Base-by-base conservation (phyloP, 1,140 invertebrate genomes). In the Drosophila sechellia region DNA sequence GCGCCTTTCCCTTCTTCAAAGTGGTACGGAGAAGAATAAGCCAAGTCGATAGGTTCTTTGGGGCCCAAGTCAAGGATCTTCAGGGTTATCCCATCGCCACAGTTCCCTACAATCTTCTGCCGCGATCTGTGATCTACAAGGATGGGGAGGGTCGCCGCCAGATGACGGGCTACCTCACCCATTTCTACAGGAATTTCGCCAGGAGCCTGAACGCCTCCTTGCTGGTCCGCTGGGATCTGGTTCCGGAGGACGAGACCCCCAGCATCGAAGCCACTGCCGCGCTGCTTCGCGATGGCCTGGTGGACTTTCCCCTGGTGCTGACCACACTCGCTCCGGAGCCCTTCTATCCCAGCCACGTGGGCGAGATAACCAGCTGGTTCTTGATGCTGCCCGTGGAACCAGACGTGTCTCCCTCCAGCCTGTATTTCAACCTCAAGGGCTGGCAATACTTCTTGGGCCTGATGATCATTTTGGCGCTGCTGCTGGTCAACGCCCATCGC, bases 361-460 rank as follows among this genome's bases (percentile, higher is more conserved):
- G 74, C n/a, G 78, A 85, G 22, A 57, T 60, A 5, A 59, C 60
- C 8, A 68, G 60, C 13, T 85, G 81, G 56, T 63, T 79, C 12
- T 22, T 83, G 1, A 76, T 85, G 53, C 25, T 85, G 15, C 81
- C 81, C 1, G 3, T 61, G 10, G 81, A 86, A 12, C 59, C 68
- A 1, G 42, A n/a, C 5, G 52, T 68, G 50, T 31, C 12, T 11
- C 39, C n/a, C 2, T 64, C 25, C 12, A 69, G 34, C n/a, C 31
- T 72, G 1, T 72, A 50, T 15, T 60, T 60, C 12, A 11, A 25
- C 22, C 39, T 65, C 1, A 48, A 48, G 27, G 34, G 37, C 12
- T 50, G 50, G 42, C 31, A 15, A 4, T 72, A 65, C 37, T 52
- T 50, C 8, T 13, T 73, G 3, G 42, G 13, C 11, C 34, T 57